These are phyloP conservation scores for Sebastes iracundus DNA, from an alignment of 2,797 vertebrate genomes.

Conservation along the genomic window DNA sequence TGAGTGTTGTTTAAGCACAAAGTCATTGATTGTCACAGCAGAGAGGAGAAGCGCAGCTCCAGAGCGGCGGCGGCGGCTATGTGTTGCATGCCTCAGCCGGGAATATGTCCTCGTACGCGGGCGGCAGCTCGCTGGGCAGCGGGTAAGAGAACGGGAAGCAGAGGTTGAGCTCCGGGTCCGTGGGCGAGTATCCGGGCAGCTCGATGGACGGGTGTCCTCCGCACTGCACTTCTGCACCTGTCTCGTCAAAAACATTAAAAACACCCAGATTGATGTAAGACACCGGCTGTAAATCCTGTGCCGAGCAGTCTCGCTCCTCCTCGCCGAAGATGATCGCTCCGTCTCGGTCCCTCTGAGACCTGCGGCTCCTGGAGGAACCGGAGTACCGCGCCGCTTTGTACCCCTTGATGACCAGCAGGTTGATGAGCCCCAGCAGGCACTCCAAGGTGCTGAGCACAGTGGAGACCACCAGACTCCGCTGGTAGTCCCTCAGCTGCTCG, in stretches of 20 bases:
- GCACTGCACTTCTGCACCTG: conserved; percentile 89
- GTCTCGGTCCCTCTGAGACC: conserved; percentile 81
- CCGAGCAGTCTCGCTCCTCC: conserved; percentile 89
- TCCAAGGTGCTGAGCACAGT: conserved; percentile 93
- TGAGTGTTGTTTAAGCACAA: conserved; percentile 30
- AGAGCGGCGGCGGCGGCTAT: conserved; percentile 62
- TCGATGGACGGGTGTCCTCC: conserved; percentile 93
- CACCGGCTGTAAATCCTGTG: conserved; percentile 85
- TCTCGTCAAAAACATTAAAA: conserved; percentile 87
- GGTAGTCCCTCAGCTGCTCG: conserved; percentile 91
- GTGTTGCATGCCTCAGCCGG: conserved; percentile 83
- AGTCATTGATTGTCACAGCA: conserved; percentile 82
- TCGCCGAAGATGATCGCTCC: conserved; percentile 87
- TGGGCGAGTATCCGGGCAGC: conserved; percentile 92
- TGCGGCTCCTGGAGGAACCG: conserved; percentile 67
- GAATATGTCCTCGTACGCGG: conserved; percentile 92
- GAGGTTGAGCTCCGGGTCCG: conserved; percentile 90
- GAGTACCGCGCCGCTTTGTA: conserved; percentile 88
- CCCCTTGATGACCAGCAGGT: conserved; percentile 90
- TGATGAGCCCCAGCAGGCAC: conserved; percentile 91
- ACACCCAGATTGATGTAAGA: conserved; percentile 94
- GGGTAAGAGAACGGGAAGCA: conserved; percentile 93
- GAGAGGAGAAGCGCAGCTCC: conserved; percentile 41
- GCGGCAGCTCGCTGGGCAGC: conserved; percentile 88
- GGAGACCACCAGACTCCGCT: conserved; percentile 91